These are phyloP conservation scores for Cloeon dipterum DNA, from an alignment of 2,888 invertebrate species.

Conservation along the genomic window DNA sequence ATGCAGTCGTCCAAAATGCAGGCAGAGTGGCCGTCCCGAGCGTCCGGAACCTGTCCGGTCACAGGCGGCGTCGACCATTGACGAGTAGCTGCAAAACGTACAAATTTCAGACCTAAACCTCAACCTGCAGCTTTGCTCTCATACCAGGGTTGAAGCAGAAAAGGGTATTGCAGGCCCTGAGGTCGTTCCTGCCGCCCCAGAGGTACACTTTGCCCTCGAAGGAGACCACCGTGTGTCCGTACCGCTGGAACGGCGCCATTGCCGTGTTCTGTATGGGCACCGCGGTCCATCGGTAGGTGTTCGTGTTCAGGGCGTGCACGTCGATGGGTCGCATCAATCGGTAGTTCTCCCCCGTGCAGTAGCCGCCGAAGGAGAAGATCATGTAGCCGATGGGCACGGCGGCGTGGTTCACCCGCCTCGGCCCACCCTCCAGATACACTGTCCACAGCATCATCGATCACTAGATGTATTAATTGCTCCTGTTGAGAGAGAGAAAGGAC, in stretches of 20 bases:
- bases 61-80: slow-evolving; percentile 42
- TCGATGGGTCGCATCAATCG: slow-evolving; percentile 56
- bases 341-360: slow-evolving; percentile 66
- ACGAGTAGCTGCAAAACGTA: slow-evolving; percentile 21
- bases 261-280: slow-evolving; percentile 21
- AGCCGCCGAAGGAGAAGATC: slow-evolving; percentile 82
- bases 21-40: slow-evolving; percentile 81
- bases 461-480: too few species aligned
- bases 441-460: slow-evolving; percentile 88
- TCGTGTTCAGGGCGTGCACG: slow-evolving; percentile 61
- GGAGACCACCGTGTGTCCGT: slow-evolving; percentile 78
- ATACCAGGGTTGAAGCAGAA: slow-evolving; percentile 56
- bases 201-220: slow-evolving; percentile 56
- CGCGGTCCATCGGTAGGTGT: slow-evolving; percentile 23
- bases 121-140: too few species aligned
- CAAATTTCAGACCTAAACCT: neutral
- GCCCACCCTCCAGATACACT: slow-evolving; percentile 70
- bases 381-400: slow-evolving; percentile 54
- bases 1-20: slow-evolving; percentile 54
- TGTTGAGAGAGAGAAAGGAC: too few species aligned
- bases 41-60: slow-evolving; percentile 46
- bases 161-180: slow-evolving; percentile 51
- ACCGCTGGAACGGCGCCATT: slow-evolving; percentile 53
- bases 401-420: slow-evolving; percentile 78
- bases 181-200: slow-evolving; percentile 86